Percentiles rank a stretch among this genome's conserved stretches.
phyloP scores from a whole-genome alignment of 2,113 vertebrate species.

The Hypocryptadius cinnamomeus region DNA sequence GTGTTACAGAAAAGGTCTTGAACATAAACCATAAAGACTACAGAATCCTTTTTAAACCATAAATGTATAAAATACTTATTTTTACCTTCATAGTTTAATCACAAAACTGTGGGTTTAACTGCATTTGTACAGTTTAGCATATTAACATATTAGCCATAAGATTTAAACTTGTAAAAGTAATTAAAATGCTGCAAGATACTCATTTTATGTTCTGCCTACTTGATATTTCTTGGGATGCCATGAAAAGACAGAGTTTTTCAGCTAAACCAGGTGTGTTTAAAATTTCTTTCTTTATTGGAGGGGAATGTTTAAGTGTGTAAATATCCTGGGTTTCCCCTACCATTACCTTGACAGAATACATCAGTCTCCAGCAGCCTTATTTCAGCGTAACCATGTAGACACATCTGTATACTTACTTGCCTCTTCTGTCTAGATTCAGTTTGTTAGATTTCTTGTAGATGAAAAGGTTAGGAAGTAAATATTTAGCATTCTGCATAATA shows the following conservation, averaged over 20 bases:
- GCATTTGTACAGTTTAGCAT: background rate
- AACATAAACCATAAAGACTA: background rate
- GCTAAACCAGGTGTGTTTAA: background rate
- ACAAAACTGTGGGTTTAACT: background rate
- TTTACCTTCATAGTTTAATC: background rate
- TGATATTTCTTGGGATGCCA: background rate
- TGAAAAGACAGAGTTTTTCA: background rate
- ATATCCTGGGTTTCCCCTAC: background rate
- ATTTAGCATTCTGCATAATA: background rate
- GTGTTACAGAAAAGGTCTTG: background rate
- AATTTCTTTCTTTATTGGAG: background rate
- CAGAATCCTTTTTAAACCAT: background rate
- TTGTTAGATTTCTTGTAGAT: background rate
- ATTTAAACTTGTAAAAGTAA: background rate
- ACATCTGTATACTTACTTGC: background rate
- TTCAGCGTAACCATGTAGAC: background rate
- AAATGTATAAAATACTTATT: background rate
- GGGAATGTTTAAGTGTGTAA: background rate
- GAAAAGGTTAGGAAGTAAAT: background rate
- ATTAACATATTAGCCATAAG: background rate
- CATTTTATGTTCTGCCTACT: background rate
- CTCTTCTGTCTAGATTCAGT: background rate
- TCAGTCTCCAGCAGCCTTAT: background rate
- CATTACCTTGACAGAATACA: background rate
- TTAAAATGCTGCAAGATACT: background rate